phyloP scores from a whole-genome alignment of 2,888 invertebrate species.

The Clostera curtula region DNA sequence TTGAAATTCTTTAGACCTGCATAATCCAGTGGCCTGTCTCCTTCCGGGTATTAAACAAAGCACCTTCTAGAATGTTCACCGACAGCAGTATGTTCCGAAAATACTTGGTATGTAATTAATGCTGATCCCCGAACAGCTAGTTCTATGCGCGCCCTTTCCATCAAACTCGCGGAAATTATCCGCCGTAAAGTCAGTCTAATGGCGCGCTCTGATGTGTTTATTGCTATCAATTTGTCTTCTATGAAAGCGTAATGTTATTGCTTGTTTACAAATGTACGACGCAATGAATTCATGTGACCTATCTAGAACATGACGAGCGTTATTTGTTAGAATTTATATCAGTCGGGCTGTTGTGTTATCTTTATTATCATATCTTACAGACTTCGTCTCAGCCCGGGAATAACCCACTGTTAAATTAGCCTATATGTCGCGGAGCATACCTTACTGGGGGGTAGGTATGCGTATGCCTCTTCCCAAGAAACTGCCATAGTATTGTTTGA shows the following conservation, averaged over 20 bases:
- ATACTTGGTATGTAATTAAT: conserved; percentile 1
- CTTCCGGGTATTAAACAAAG: no score
- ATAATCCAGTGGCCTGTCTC: no score
- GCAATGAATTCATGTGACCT: no score
- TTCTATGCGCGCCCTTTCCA: conserved; percentile 13
- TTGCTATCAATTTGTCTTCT: conserved; percentile 23
- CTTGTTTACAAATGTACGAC: no score
- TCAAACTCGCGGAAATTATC: conserved; percentile 32
- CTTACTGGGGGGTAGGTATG: not conserved
- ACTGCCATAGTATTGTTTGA: not conserved
- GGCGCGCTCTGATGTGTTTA: conserved; percentile 40
- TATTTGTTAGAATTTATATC: no score
- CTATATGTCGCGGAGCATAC: not conserved
- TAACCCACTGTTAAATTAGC: no score
- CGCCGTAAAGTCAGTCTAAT: conserved; percentile 36
- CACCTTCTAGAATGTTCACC: not conserved
- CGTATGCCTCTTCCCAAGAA: not conserved
- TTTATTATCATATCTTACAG: no score
- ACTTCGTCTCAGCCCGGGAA: no score
- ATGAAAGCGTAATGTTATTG: conserved; percentile 32
- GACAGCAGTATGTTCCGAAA: not conserved
- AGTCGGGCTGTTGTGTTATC: no score
- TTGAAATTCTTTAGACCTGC: no score
- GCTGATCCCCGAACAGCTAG: conserved; percentile 5
- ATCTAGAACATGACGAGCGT: no score